These are phyloP conservation scores for Nomada goodeniana DNA, from an alignment of 2,888 invertebrate genomes.

Conservation along the genomic window DNA sequence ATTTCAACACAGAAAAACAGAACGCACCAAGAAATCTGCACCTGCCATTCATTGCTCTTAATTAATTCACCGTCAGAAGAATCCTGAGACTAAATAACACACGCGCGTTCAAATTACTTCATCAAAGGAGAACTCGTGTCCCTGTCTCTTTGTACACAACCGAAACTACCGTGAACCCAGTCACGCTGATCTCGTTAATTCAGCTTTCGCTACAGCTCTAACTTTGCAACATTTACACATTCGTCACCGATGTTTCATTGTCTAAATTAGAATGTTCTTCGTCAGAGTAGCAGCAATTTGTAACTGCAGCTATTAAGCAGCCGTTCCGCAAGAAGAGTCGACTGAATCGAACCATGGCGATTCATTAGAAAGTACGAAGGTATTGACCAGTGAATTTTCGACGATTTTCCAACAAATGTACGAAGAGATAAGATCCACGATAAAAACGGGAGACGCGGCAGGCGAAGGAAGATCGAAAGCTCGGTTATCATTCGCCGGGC, in stretches of 20 bases:
- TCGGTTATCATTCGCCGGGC: constrained; percentile 59
- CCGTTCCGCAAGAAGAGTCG: neutral
- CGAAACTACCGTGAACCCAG: neutral
- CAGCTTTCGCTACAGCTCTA: neutral
- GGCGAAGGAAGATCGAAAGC: constrained; percentile 37
- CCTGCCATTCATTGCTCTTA: constrained; percentile 3
- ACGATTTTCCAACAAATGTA: constrained; percentile 44
- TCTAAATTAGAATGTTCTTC: neutral
- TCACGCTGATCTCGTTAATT: neutral
- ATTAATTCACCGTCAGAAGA: constrained; percentile 18
- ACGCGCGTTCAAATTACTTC: constrained; percentile 33
- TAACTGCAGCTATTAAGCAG: no score
- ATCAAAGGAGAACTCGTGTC: constrained; percentile 33
- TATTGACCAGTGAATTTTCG: constrained; percentile 28
- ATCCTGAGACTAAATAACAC: constrained; percentile 1
- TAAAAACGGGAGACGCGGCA: constrained; percentile 32
- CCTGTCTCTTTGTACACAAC: neutral
- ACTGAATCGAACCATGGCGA: neutral
- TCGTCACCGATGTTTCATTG: neutral
- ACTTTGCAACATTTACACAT: neutral
- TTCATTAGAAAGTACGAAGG: neutral
- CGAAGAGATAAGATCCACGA: constrained; percentile 53
- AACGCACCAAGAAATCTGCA: neutral
- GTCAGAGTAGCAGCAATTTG: neutral
- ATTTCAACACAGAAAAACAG: neutral